These are phyloP conservation scores for Harpalus rubripes DNA, from an alignment of 2,888 invertebrate genomes.

Conservation along the genomic window DNA sequence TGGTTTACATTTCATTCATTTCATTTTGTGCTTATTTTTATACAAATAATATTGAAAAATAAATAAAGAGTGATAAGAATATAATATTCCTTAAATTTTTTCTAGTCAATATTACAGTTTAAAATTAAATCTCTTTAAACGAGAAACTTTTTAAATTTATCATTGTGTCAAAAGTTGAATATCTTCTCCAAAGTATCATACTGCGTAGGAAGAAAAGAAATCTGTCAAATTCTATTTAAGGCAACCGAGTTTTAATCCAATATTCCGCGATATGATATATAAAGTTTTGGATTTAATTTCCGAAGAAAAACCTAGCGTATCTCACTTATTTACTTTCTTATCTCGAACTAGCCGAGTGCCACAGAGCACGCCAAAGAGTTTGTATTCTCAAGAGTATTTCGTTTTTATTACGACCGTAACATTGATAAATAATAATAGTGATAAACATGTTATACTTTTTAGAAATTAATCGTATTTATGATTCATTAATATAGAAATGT, in stretches of 20 bases:
- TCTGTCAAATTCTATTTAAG: constrained; percentile 47
- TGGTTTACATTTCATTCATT: too few relatives aligned
- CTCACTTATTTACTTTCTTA: constrained; percentile 58
- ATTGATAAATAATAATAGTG: not conserved
- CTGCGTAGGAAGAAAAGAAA: constrained; percentile 20
- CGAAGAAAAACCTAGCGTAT: constrained; percentile 54
- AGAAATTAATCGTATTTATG: not conserved
- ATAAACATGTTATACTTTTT: not conserved
- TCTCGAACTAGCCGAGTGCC: constrained; percentile 11
- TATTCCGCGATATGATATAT: constrained; percentile 59
- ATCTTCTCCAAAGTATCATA: not conserved
- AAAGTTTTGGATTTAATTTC: constrained; percentile 60
- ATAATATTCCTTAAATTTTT: not conserved
- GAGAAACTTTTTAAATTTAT: constrained; percentile 3
- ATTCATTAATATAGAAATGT: too few relatives aligned
- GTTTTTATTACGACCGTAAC: not conserved
- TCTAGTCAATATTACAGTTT: not conserved
- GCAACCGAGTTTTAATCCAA: constrained; percentile 40
- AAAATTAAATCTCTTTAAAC: not conserved
- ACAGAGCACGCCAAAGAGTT: constrained; percentile 33
- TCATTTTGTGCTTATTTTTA: too few relatives aligned
- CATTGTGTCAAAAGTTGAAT: constrained; percentile 12
- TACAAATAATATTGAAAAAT: too few relatives aligned
- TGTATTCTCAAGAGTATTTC: not conserved
- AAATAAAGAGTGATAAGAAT: too few relatives aligned